phyloP scores from a whole-genome alignment of 1,140 invertebrate species.

The Linepithema humile region DNA sequence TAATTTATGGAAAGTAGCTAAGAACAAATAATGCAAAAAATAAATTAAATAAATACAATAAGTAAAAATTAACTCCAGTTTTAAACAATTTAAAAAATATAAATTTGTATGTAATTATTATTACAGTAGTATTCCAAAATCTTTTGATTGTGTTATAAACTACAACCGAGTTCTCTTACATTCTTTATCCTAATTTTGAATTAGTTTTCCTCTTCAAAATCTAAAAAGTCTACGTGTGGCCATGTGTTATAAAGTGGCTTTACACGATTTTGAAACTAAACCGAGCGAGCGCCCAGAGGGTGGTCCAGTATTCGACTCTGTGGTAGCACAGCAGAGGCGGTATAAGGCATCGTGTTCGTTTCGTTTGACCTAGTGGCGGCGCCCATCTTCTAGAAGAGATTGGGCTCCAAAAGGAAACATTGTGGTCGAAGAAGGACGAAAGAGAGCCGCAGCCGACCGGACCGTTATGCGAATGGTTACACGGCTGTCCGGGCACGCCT shows the following conservation, averaged over 20 bases:
- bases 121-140: too few species aligned
- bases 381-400: slow-evolving; percentile 38
- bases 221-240: not conserved
- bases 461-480: slow-evolving; percentile 57
- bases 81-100: not conserved
- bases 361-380: slow-evolving; percentile 68
- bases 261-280: slow-evolving; percentile 33
- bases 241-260: slow-evolving; percentile 11
- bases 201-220: not conserved
- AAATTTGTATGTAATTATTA: not conserved
- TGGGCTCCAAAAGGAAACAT: slow-evolving; percentile 28
- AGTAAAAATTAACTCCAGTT: not conserved
- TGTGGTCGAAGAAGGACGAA: slow-evolving; percentile 48
- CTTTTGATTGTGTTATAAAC: too few species aligned
- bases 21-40: not conserved
- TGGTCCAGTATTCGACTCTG: not conserved
- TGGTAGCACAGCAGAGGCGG: not conserved
- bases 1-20: not conserved
- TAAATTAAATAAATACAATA: not conserved
- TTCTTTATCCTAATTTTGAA: not conserved
- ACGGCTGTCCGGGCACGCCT: slow-evolving; percentile 61
- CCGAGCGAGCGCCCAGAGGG: slow-evolving; percentile 10
- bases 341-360: slow-evolving; percentile 62
- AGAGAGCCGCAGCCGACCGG: not conserved
- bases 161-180: too few species aligned